Evolutionary conservation across 2,797 vertebrate species (phyloP).

Genomic region (Pangasius macronema): DNA sequence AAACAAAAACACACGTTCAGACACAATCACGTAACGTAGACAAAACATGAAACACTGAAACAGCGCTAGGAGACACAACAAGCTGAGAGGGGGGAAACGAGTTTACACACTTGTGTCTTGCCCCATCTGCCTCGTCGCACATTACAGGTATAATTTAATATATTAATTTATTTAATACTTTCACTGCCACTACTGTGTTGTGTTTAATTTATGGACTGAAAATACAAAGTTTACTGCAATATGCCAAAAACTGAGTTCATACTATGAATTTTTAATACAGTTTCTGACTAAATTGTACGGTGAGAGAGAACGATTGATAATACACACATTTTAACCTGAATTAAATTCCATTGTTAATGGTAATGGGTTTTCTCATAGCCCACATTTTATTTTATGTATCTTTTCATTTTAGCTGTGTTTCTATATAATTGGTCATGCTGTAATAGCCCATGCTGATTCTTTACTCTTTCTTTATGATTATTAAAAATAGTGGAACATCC

Average conservation of each 20-base stretch:
- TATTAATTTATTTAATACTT: not conserved
- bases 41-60: too few relatives aligned
- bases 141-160: not conserved
- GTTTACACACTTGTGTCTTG: not conserved
- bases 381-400: not conserved
- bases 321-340: not conserved
- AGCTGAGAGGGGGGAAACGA: too few relatives aligned
- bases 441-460: not conserved
- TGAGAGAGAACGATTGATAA: not conserved
- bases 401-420: not conserved
- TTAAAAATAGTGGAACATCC: constrained; percentile 24
- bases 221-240: not conserved
- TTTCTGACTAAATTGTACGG: not conserved
- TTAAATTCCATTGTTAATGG: not conserved
- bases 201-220: not conserved
- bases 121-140: not conserved
- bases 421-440: not conserved
- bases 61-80: too few relatives aligned
- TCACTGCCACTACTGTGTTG: not conserved
- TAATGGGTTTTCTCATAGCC: not conserved
- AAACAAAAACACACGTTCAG: too few relatives aligned
- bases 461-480: constrained; percentile 5
- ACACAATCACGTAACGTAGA: too few relatives aligned
- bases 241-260: not conserved
- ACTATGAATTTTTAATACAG: not conserved